These are phyloP conservation scores for Acanthacorydalis orientalis DNA, from an alignment of 2,888 invertebrate genomes.

Conservation along the genomic window DNA sequence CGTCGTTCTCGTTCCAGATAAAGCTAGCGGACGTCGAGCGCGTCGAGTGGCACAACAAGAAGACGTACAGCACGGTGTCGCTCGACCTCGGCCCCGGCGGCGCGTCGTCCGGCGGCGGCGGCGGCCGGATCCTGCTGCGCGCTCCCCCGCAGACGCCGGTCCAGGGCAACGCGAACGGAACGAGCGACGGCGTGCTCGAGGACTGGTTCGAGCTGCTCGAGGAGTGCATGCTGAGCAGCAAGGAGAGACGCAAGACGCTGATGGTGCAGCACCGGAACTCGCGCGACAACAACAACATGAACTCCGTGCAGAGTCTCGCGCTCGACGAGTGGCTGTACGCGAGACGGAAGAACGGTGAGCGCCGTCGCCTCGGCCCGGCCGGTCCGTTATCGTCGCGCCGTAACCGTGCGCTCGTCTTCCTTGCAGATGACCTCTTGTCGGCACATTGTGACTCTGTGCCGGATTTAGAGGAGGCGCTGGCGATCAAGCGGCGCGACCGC, in stretches of 20 bases:
- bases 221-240: constrained; percentile 45
- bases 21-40: constrained; percentile 45
- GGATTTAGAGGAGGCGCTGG: constrained; percentile 19
- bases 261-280: constrained; percentile 28
- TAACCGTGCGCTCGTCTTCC: neutral
- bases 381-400: too few relatives aligned
- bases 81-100: constrained; percentile 33
- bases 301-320: constrained; percentile 18
- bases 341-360: constrained; percentile 28
- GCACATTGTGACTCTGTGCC: constrained; percentile 23
- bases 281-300: constrained; percentile 24
- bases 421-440: constrained; percentile 7
- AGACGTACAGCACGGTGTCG: constrained; percentile 43
- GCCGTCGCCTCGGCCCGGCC: too few relatives aligned
- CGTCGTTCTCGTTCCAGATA: constrained; percentile 21
- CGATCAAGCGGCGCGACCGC: constrained; percentile 18
- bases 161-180: constrained; percentile 9
- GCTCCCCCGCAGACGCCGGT: constrained; percentile 15
- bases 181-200: constrained; percentile 35
- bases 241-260: constrained; percentile 40
- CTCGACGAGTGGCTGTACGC: constrained; percentile 36
- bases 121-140: constrained; percentile 26
- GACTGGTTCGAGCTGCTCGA: constrained; percentile 48
- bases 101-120: constrained; percentile 25
- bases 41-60: constrained; percentile 47